Conservation (phyloP, 2,888 invertebrate species). For the Helicoverpa assulta region DNA sequence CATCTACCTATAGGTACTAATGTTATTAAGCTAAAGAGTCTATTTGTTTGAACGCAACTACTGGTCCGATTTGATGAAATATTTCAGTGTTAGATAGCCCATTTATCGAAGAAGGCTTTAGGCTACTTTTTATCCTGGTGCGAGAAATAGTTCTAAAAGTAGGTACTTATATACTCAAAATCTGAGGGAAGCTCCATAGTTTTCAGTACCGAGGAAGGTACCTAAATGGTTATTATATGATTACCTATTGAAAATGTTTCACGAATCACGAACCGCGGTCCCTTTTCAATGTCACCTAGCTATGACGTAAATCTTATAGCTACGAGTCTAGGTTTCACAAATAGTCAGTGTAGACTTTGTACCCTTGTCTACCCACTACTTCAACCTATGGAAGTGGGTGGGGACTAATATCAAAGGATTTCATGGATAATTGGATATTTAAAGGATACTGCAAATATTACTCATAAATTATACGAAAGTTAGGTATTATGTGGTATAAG, state of each 20-base stretch:
- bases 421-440: not conserved
- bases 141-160: no score
- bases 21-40: no score
- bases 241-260: slow-evolving; percentile 6
- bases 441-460: no score
- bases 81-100: no score
- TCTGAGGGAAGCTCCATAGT: not conserved
- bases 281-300: not conserved
- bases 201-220: not conserved
- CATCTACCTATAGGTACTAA: no score
- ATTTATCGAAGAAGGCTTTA: no score
- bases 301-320: not conserved
- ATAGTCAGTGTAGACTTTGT: not conserved
- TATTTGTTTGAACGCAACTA: no score
- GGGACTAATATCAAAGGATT: not conserved
- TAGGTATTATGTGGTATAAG: no score
- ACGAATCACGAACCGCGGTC: not conserved
- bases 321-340: not conserved
- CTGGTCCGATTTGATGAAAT: no score
- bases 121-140: no score
- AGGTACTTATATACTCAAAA: no score
- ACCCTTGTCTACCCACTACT: not conserved
- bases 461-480: no score
- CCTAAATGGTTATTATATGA: not conserved
- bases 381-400: not conserved